Evolutionary conservation across 2,888 invertebrate genomes (phyloP), one percentile per base, ranked within the genome.

Genomic region (Mellilla xanthometata): DNA sequence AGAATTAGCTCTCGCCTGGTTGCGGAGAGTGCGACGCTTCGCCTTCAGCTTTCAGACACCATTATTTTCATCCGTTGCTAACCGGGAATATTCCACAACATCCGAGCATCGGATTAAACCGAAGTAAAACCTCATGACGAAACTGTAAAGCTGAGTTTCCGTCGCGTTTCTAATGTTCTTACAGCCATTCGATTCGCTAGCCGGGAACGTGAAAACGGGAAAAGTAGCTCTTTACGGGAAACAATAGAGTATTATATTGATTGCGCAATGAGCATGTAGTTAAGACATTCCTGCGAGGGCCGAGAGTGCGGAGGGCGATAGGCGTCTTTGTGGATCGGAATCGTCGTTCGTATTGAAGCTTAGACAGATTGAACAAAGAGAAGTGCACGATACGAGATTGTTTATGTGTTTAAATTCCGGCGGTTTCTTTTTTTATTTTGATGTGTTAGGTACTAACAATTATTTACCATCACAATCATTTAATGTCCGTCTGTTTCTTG

Each of bases 21-120:
- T 77, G 65, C 72, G 73, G 75, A 68, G 76, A 80, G 69, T 67
- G 72, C 71, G 74, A 71, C 72, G 71, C 71, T 53, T 65, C 68
- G 68, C 65, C 75, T 77, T 74, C 72, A 78, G 77, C 68, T 77
- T 82, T 78, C 74, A 81, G 77, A 65, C 75, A 71, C 70, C 71
- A 76, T 79, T 76, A 77, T 75, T 76, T 77, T 77, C 76, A 75
- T 74, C 72, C 74, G 68, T 72, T 73, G 75, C 70, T 74, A 72
- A 70, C 64, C 63, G 60, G 53, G 44, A 66, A 68, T 69, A 72
- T 70, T 63, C 65, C 57, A 54, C 60, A 65, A 66, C 65, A 49
- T 52, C 58, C 58, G 54, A 49, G 56, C 48, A 54, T 53, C 53
- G 41, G 54, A 64, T 58, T 58, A 66, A 72, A 62, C 62, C 52